phyloP scores from a whole-genome alignment of 2,797 vertebrate genomes.

The Fistularia commersonii region DNA sequence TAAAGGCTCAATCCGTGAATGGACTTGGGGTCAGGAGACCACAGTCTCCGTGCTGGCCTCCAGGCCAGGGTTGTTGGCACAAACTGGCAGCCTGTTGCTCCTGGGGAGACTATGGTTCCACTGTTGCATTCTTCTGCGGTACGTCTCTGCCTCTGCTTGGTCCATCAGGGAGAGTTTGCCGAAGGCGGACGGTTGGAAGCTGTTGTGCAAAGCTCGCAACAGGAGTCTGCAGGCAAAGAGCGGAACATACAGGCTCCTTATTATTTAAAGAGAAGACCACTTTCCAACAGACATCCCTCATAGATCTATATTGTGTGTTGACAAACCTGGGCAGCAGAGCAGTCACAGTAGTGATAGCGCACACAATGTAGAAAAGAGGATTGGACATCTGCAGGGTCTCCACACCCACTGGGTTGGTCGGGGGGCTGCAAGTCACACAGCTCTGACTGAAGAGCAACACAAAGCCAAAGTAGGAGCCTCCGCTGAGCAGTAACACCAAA shows the following conservation, averaged over 20 bases:
- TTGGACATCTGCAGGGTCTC: slow-evolving; percentile 79
- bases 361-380: slow-evolving; percentile 84
- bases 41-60: slow-evolving; percentile 30
- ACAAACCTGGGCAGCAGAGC: slow-evolving; percentile 89
- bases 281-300: no score
- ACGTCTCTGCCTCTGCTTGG: slow-evolving; percentile 37
- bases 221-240: slow-evolving; percentile 69
- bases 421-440: slow-evolving; percentile 81
- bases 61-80: slow-evolving; percentile 20
- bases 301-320: not conserved
- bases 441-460: slow-evolving; percentile 74
- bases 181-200: slow-evolving; percentile 62
- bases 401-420: slow-evolving; percentile 82
- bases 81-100: slow-evolving; percentile 9
- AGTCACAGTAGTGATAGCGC: slow-evolving; percentile 74
- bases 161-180: slow-evolving; percentile 68
- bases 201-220: slow-evolving; percentile 74
- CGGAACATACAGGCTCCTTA: slow-evolving; percentile 14
- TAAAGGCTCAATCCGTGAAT: not conserved
- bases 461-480: slow-evolving; percentile 79
- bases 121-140: slow-evolving; percentile 48
- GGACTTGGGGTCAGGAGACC: slow-evolving; percentile 36
- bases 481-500: slow-evolving; percentile 74
- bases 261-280: not conserved
- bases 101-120: slow-evolving; percentile 51